These are phyloP conservation scores for Neostethus bicornis DNA, from an alignment of 2,797 vertebrate species.

Conservation along the genomic window DNA sequence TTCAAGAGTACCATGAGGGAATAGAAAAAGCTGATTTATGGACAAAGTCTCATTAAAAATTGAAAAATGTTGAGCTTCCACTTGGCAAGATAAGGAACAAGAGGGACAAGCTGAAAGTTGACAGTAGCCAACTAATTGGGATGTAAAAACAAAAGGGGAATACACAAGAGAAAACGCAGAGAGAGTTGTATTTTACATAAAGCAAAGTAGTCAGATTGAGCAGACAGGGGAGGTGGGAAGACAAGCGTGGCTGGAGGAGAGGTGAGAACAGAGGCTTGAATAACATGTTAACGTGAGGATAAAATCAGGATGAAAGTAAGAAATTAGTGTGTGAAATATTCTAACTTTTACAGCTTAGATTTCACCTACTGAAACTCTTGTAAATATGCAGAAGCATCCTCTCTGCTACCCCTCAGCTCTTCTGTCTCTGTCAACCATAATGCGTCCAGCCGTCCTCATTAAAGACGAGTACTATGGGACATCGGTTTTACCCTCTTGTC, in stretches of 20 bases:
- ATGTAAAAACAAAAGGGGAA: conserved; percentile 57
- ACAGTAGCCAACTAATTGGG: conserved; percentile 66
- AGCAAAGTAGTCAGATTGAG: conserved; percentile 66
- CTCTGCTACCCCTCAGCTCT: conserved; percentile 41
- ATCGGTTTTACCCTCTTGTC: conserved; percentile 9
- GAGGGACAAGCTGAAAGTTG: conserved; percentile 41
- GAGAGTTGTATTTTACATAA: conserved; percentile 68
- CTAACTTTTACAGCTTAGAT: conserved; percentile 21
- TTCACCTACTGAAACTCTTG: conserved; percentile 19
- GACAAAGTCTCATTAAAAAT: conserved; percentile 76
- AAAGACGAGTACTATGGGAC: conserved; percentile 7
- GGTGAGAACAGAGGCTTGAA: conserved; percentile 22
- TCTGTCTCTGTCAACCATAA: conserved; percentile 32
- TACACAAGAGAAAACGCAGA: conserved; percentile 43
- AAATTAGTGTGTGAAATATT: conserved; percentile 7
- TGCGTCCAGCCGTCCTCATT: conserved; percentile 27
- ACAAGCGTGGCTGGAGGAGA: conserved; percentile 10
- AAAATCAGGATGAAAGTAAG: conserved; percentile 9
- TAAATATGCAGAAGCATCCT: conserved; percentile 12
- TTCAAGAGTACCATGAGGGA: conserved; percentile 44
- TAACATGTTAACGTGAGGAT: conserved; percentile 9
- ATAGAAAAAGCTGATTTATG: conserved; percentile 62
- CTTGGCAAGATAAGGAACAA: conserved; percentile 54
- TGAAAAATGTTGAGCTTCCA: conserved; percentile 63
- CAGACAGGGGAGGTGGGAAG: conserved; percentile 10